phyloP scores from a whole-genome alignment of 2,888 invertebrate genomes.

The Pantelozetes paolii region DNA sequence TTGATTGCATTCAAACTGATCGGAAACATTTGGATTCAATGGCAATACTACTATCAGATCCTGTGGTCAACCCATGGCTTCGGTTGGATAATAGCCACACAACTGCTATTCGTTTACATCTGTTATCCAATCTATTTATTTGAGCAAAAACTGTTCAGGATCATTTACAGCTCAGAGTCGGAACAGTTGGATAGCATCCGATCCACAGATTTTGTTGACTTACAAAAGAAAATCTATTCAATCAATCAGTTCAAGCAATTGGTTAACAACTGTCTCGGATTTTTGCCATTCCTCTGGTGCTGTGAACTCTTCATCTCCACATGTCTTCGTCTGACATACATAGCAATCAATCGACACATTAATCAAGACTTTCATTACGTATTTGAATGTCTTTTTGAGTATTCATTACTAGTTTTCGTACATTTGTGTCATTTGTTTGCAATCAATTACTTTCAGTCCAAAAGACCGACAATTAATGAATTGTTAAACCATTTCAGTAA shows the following conservation, averaged over 20 bases:
- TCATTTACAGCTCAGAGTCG: background rate
- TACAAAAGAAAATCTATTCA: too few relatives aligned
- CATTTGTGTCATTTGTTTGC: background rate
- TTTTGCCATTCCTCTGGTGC: constrained; percentile 34
- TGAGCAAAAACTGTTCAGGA: background rate
- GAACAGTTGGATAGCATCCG: background rate
- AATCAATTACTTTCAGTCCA: background rate
- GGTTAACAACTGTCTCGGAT: background rate
- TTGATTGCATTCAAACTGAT: too few relatives aligned
- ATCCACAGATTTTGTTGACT: too few relatives aligned
- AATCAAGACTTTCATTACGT: background rate
- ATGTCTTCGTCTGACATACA: constrained; percentile 17
- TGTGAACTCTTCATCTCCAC: constrained; percentile 24
- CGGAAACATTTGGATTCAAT: too few relatives aligned
- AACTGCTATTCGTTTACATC: constrained; percentile 2
- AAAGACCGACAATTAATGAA: background rate
- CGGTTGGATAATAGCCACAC: constrained; percentile 9
- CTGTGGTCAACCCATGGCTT: too few relatives aligned
- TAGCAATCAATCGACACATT: background rate
- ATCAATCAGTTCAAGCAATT: background rate
- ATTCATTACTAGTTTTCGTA: background rate
- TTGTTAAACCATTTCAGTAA: background rate
- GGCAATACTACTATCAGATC: too few relatives aligned
- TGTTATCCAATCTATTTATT: constrained; percentile 16
- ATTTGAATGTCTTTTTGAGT: background rate